phyloP scores from a whole-genome alignment of 1,140 invertebrate species.

The Gerris buenoi region DNA sequence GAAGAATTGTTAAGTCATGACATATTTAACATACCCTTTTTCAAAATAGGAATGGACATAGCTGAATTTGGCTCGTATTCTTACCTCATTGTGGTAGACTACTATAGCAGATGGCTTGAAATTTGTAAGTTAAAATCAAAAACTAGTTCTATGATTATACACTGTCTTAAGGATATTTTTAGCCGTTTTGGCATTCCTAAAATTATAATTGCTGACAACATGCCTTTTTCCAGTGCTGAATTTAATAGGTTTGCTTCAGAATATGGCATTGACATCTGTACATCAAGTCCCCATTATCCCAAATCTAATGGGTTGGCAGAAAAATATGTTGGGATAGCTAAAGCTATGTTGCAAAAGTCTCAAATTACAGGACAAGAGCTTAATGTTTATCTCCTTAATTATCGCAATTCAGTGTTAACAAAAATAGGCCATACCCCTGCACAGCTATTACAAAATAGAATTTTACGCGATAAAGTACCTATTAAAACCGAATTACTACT shows the following conservation, averaged over 20 bases:
- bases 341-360: neutral
- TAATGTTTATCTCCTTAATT: no score
- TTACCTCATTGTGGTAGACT: neutral
- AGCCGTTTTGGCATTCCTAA: neutral
- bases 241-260: slow-evolving; percentile 3
- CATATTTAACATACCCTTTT: neutral
- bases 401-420: no score
- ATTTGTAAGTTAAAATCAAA: neutral
- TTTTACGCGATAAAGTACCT: neutral
- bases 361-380: no score
- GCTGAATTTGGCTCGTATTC: neutral
- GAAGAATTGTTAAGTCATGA: neutral
- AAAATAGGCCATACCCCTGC: neutral
- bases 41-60: neutral
- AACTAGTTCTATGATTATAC: neutral
- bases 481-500: neutral
- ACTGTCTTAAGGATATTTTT: neutral
- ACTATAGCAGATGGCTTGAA: neutral
- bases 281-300: neutral
- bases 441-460: neutral
- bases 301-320: neutral
- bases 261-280: neutral
- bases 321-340: neutral
- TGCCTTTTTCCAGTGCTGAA: neutral
- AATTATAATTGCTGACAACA: neutral